phyloP scores from a whole-genome alignment of 2,113 vertebrate species.

The Odontesthes bonariensis region DNA sequence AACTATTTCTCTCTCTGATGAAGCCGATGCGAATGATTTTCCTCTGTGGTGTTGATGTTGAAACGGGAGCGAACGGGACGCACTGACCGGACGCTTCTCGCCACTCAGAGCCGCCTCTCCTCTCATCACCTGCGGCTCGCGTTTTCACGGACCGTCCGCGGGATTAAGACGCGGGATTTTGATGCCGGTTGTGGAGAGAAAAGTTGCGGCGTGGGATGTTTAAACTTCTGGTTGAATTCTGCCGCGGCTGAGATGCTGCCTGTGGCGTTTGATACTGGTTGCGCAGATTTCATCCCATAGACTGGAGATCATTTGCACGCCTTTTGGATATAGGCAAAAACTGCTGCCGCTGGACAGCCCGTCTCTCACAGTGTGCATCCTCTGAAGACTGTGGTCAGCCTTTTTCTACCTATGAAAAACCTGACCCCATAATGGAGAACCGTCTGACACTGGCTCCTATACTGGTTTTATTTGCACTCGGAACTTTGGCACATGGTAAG shows the following conservation, averaged over 20 bases:
- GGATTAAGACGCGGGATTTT: background rate
- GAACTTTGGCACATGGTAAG: slow-evolving; percentile 80
- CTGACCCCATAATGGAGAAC: slow-evolving; percentile 76
- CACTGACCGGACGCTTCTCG: slow-evolving; percentile 29
- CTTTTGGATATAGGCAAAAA: slow-evolving; percentile 25
- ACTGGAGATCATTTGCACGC: background rate
- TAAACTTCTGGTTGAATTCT: background rate
- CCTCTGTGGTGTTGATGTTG: background rate
- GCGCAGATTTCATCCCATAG: slow-evolving; percentile 29
- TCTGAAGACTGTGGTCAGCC: slow-evolving; percentile 20
- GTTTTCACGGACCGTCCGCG: slow-evolving; percentile 4
- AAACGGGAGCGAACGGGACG: background rate
- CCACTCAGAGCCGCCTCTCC: slow-evolving; percentile 49
- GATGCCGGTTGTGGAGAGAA: background rate
- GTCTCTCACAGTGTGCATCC: slow-evolving; percentile 5
- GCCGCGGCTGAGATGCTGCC: slow-evolving; percentile 58
- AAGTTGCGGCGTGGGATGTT: slow-evolving; percentile 47
- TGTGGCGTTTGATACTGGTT: slow-evolving; percentile 37
- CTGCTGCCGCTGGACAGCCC: slow-evolving; percentile 42
- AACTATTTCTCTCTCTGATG: background rate
- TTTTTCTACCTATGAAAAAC: slow-evolving; percentile 38
- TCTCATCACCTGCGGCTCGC: slow-evolving; percentile 50
- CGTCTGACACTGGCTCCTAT: slow-evolving; percentile 57
- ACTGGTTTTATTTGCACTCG: slow-evolving; percentile 62
- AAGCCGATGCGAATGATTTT: background rate